Base-by-base conservation (phyloP, 2,113 vertebrate genomes). In the Cyanoderma ruficeps region DNA sequence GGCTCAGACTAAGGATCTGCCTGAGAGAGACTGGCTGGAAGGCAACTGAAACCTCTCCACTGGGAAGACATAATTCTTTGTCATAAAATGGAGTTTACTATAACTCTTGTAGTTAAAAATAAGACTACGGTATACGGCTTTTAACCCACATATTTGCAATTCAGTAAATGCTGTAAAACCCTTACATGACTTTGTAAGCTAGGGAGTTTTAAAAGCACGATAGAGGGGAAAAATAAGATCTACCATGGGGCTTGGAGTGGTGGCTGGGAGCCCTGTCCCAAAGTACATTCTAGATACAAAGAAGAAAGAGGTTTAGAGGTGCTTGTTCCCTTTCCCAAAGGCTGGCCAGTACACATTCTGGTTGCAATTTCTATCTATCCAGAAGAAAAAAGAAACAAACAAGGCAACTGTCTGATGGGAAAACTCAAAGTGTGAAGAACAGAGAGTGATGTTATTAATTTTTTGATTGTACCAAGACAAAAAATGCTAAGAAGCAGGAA, bases 211-310 rank as follows among this genome's bases (percentile, higher is more conserved):
- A 50, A 63, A 42, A 75, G 39, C 22, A 20, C 2, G 6, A 61
- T 10, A 61, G 46, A 56, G 19, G 88, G 46, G 3, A 87, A 49
- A 60, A 84, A 25, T 6, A 28, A 57, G 35, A 27, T 67, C 17
- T 56, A 0, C 37, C 1, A 1, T 28, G 44, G 28, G 10, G 11
- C 9, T 16, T 60, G 35, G 31, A 49, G 15, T 24, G 24, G 20
- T 21, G 49, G 9, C 37, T 81, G 77, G 41, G 41, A 77, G 44
- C 17, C 37, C 37, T 2, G 4, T 17, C 10, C 3, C 18, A 30
- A 17, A 47, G 31, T 16, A 47, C 16, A 11, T 52, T 76, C 28
- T 17, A 44, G 37, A 42, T 33, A 18, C 3, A 35, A 69, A 23
- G 42, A 22, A 67, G 13, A 13, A 64, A 61, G 30, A 55, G 3